Evolutionary conservation across 2,888 invertebrate species (phyloP), one percentile per base, ranked within the genome.

Genomic region (Diplazon laetatorius): DNA sequence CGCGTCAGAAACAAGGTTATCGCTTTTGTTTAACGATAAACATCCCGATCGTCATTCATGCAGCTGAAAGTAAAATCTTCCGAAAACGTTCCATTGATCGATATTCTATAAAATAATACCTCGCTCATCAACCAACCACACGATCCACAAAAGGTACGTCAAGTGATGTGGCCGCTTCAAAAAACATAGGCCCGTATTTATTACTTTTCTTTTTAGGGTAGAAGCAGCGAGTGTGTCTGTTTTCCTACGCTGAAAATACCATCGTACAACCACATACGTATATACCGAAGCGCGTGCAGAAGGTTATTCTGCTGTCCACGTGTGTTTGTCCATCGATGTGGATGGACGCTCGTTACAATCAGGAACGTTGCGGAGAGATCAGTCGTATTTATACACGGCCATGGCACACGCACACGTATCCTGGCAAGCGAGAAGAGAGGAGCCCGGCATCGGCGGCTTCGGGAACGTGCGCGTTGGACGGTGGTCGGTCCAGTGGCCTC

Each of bases 401-500:
- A 60, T 65, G 70, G 52, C 60, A 57, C 63, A 72, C 76, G 72
- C 76, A 79, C 72, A 76, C 75, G 71, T 75, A 72, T 50, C 30
- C 42, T 55, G 5, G 39, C 48, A n/a, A 63, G 30, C 52, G 63
- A 68, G 55, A 72, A 48, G 62, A 68, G 46, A 66, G 77, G n/a
- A 74, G 72, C 75, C 69, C 76, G 70, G 80, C 62, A 44, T 46
- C 20, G 44, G 65, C 59, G 35, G 57, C 35, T 50, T 46, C 42
- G 20, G 37, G 30, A 72, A 85, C 86, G 85, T 86, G 87, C 87
- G 84, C 87, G 83, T 85, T 30, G 87, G 87, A 88, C 86, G 83
- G 90, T 85, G 89, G 89, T 90, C 88, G 89, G 90, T 89, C 90
- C 88, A 89, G 90, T 89, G 89, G 89, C 89, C 89, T 88, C 87